Conservation (phyloP, 2,888 invertebrate species). For the Dryomyza anilis region DNA sequence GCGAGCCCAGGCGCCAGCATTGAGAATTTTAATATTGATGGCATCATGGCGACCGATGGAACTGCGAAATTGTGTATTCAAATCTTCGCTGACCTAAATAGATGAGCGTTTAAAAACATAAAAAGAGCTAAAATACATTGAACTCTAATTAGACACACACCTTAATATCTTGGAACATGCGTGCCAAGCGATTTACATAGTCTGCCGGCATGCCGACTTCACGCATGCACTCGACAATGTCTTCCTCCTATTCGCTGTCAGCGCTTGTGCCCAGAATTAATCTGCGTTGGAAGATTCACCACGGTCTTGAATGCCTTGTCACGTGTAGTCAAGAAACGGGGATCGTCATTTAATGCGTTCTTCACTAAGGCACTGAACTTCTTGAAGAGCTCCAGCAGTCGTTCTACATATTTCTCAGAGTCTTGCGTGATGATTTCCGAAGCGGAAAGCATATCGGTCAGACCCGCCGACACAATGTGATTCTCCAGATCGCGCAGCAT, state of each 20-base stretch:
- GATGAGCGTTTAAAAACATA: background rate
- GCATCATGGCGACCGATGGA: conserved; percentile 82
- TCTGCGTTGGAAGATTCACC: conserved; percentile 92
- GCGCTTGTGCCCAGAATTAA: conserved; percentile 97
- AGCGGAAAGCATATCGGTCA: conserved; percentile 95
- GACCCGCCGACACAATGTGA: conserved; percentile 90
- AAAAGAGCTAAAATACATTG: too few species aligned
- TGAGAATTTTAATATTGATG: conserved; percentile 97
- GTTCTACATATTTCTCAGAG: conserved; percentile 97
- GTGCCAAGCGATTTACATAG: conserved; percentile 95
- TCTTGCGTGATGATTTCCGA: conserved; percentile 96
- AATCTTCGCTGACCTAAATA: conserved; percentile 78
- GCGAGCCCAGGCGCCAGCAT: conserved; percentile 96
- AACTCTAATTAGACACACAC: conserved; percentile 55
- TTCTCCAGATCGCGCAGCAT: conserved; percentile 91
- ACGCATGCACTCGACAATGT: conserved; percentile 97
- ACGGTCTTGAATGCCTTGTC: conserved; percentile 98
- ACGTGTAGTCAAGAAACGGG: conserved; percentile 93
- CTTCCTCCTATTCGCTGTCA: conserved; percentile 99
- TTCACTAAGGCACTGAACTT: conserved; percentile 89
- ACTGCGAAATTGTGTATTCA: conserved; percentile 90
- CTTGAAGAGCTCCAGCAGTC: conserved; percentile 89
- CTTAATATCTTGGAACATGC: conserved; percentile 99
- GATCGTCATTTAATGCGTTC: conserved; percentile 96
- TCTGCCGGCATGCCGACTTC: conserved; percentile 99